Evolutionary conservation across 2,888 invertebrate species (phyloP).

Genomic region (Helobdella robusta): DNA sequence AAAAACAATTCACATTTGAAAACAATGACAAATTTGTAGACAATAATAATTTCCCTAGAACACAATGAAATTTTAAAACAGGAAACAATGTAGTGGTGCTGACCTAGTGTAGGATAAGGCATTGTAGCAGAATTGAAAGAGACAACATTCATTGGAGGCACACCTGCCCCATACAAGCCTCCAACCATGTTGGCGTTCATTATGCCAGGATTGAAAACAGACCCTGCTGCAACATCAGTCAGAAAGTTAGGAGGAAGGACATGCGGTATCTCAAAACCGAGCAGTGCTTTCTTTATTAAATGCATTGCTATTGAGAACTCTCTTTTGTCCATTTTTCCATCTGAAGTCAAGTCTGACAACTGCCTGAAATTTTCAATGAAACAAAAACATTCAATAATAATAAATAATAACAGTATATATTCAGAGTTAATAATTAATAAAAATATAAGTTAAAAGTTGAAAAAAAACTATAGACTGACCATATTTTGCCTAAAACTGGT

Average conservation of each 20-base stretch:
- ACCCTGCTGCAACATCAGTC: not conserved
- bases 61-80: too few relatives aligned
- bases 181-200: conserved; percentile 1
- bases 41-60: too few relatives aligned
- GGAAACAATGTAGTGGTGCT: too few relatives aligned
- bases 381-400: not conserved
- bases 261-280: conserved; percentile 81
- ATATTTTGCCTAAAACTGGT: conserved; percentile 47
- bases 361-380: conserved; percentile 38
- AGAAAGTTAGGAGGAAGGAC: conserved; percentile 63
- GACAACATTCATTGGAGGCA: not conserved
- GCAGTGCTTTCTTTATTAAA: conserved; percentile 62
- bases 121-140: conserved; percentile 9
- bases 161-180: not conserved
- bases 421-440: too few relatives aligned
- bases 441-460: too few relatives aligned
- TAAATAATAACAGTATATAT: too few relatives aligned
- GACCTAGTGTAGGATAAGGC: too few relatives aligned
- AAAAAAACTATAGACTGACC: too few relatives aligned
- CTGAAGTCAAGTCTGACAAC: conserved; percentile 48
- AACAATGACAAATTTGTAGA: too few relatives aligned
- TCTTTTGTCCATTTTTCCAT: conserved; percentile 50
- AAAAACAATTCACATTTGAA: too few relatives aligned
- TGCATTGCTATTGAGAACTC: conserved; percentile 51
- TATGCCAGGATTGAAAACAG: conserved; percentile 9